phyloP scores from a whole-genome alignment of 2,797 vertebrate species.

The Coilia nasus region DNA sequence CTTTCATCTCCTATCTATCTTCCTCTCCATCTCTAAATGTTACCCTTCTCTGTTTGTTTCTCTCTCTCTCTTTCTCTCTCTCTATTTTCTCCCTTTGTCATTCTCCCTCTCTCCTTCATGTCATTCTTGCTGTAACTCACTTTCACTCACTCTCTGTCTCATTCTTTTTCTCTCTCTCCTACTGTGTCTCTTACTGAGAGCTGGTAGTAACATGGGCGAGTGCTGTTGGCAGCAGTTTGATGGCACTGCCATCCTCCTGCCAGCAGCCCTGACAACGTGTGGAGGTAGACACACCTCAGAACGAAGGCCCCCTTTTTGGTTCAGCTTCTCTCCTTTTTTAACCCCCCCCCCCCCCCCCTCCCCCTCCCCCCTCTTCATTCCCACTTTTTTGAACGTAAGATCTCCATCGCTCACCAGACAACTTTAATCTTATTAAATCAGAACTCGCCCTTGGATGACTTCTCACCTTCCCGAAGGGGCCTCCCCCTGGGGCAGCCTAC shows the following conservation, averaged over 20 bases:
- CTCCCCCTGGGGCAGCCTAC: neutral
- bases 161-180: too few species aligned
- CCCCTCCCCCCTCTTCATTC: neutral
- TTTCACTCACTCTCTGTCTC: too few species aligned
- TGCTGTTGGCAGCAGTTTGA: neutral
- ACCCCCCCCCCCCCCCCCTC: neutral
- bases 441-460: neutral
- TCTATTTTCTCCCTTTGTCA: neutral
- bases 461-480: neutral
- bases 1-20: too few species aligned
- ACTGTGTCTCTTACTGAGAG: neutral
- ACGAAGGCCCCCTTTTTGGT: neutral
- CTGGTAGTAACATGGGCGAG: neutral
- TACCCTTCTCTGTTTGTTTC: too few species aligned
- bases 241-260: neutral
- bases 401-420: neutral
- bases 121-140: too few species aligned
- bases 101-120: neutral
- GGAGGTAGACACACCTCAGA: neutral
- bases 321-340: neutral
- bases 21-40: too few species aligned
- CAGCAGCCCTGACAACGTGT: neutral
- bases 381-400: neutral
- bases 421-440: conserved; percentile 22
- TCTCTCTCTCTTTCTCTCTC: neutral